A percentile compares a stretch with the other conserved stretches of the same genome.
These are phyloP conservation scores for Littorina saxatilis DNA, from an alignment of 1,140 invertebrate genomes.

Conservation along the genomic window DNA sequence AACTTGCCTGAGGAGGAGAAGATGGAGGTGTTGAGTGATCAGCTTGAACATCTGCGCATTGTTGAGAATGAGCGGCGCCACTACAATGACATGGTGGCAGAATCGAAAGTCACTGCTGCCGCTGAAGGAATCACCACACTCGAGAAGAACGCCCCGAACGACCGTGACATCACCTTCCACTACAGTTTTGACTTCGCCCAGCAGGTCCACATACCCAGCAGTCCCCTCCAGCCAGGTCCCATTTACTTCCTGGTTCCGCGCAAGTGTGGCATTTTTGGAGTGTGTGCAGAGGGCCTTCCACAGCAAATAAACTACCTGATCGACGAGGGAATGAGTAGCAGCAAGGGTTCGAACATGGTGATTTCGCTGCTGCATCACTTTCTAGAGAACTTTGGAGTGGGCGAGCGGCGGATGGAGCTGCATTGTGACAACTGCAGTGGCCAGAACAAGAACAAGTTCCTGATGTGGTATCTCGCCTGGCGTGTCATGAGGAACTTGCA, in stretches of 20 bases:
- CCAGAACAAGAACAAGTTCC: constrained; percentile 60
- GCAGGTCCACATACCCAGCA: constrained; percentile 53
- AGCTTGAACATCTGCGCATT: not conserved
- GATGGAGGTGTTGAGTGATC: not conserved
- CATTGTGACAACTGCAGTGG: constrained; percentile 59
- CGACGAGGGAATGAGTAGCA: too few species aligned
- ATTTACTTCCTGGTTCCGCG: constrained; percentile 54
- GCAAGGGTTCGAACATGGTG: constrained; percentile 58
- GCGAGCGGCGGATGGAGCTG: constrained; percentile 45
- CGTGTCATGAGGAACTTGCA: constrained; percentile 47
- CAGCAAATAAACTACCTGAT: constrained; percentile 51
- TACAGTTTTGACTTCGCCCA: constrained; percentile 55
- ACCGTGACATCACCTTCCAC: constrained; percentile 36
- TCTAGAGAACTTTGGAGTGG: constrained; percentile 53
- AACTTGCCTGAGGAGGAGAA: constrained; percentile 24
- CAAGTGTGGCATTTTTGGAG: constrained; percentile 59
- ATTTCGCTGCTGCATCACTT: constrained; percentile 54
- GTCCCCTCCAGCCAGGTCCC: constrained; percentile 55
- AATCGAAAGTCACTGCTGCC: constrained; percentile 12
- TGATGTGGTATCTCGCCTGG: constrained; percentile 59
- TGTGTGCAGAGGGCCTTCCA: constrained; percentile 50
- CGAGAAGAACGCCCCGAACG: not conserved
- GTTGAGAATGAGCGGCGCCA: constrained; percentile 26
- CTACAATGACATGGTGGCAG: constrained; percentile 43
- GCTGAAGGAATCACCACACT: not conserved